Conservation (phyloP, 2,797 vertebrate species). For the Sylvia borin region DNA sequence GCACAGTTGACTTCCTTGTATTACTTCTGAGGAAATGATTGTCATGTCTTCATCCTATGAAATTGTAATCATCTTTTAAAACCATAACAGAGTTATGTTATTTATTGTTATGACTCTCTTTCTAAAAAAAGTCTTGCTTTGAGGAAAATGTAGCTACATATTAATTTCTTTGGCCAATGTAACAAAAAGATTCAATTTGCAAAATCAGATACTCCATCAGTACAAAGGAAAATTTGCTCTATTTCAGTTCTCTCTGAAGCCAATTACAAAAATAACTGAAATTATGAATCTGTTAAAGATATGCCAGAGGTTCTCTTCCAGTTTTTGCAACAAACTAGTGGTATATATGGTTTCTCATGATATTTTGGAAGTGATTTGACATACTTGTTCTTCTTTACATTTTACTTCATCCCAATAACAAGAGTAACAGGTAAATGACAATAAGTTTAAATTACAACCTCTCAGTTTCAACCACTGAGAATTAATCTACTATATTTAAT, state of each 20-base stretch:
- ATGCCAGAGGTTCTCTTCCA: background rate
- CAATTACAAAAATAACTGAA: background rate
- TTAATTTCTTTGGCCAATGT: background rate
- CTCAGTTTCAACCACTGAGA: background rate
- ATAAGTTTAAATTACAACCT: background rate
- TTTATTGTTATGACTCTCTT: background rate
- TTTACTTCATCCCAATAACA: background rate
- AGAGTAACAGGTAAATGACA: background rate
- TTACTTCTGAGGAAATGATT: background rate
- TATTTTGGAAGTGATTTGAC: background rate
- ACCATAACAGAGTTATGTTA: background rate
- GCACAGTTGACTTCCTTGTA: background rate
- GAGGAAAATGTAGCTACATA: background rate
- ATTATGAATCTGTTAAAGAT: background rate
- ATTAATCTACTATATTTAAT: background rate
- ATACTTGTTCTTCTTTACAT: background rate
- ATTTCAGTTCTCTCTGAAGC: background rate
- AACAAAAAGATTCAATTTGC: background rate
- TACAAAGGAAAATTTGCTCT: background rate
- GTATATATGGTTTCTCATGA: background rate
- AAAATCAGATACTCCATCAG: background rate
- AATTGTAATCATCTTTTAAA: background rate
- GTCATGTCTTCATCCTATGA: background rate
- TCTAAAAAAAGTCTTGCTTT: background rate
- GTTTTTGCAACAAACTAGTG: background rate